Conservation (phyloP, 2,888 invertebrate species). For the Oligia fasciuncula region DNA sequence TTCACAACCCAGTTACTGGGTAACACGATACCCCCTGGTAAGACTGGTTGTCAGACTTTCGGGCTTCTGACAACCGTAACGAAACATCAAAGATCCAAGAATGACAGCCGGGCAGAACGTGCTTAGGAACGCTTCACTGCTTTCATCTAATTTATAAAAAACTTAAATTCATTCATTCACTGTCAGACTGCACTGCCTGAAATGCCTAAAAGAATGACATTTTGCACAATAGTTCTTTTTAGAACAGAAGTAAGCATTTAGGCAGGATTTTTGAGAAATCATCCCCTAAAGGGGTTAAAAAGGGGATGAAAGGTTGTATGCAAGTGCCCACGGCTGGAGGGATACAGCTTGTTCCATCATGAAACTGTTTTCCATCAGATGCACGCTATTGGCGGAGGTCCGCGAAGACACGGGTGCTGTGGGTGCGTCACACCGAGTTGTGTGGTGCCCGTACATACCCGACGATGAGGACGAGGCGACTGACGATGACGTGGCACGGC, state of each 20-base stretch:
- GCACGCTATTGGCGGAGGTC: slow-evolving; percentile 91
- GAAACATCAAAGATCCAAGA: too few relatives aligned
- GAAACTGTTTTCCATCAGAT: slow-evolving; percentile 75
- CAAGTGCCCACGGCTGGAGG: too few relatives aligned
- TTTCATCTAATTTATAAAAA: neutral
- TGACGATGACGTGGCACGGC: slow-evolving; percentile 93
- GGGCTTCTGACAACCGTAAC: too few relatives aligned
- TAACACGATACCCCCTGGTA: too few relatives aligned
- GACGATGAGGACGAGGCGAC: slow-evolving; percentile 91
- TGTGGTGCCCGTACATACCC: slow-evolving; percentile 98
- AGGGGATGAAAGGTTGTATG: neutral
- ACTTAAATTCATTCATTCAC: neutral
- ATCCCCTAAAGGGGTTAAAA: neutral
- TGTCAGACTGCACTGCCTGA: neutral
- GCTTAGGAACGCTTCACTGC: neutral
- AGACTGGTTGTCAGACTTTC: too few relatives aligned
- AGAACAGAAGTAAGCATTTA: neutral
- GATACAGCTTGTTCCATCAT: neutral
- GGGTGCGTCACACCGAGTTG: slow-evolving; percentile 90
- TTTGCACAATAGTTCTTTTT: neutral
- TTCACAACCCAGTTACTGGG: too few relatives aligned
- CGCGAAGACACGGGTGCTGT: slow-evolving; percentile 82
- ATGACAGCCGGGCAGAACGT: too few relatives aligned
- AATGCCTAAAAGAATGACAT: neutral
- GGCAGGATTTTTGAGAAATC: neutral